A percentile compares a stretch with the other conserved stretches of the same genome.
Conservation (phyloP, 2,113 vertebrate genomes). For the Drymodes brunneopygia region DNA sequence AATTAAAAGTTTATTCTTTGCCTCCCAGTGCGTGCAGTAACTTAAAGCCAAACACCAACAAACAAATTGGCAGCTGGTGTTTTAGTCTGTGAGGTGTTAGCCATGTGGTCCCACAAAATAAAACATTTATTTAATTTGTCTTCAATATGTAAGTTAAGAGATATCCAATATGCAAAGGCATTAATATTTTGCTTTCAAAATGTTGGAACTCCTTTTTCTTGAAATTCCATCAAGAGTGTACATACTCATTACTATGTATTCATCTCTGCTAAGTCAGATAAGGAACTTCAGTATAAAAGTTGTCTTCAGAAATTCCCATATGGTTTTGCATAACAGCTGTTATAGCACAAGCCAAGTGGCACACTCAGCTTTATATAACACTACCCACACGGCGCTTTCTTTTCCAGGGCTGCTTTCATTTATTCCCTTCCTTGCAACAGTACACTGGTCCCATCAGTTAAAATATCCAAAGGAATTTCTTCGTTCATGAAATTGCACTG, state of each 20-base stretch:
- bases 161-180: background rate
- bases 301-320: slow-evolving; percentile 16
- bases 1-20: slow-evolving; percentile 44
- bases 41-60: slow-evolving; percentile 33
- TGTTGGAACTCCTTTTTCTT: background rate
- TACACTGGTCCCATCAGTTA: background rate
- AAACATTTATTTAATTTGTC: slow-evolving; percentile 55
- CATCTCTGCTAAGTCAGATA: background rate
- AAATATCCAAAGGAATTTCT: background rate
- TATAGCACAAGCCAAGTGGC: background rate
- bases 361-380: background rate
- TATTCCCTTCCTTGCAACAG: background rate
- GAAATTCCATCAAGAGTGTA: background rate
- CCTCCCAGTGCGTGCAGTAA: background rate
- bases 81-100: slow-evolving; percentile 28
- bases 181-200: background rate
- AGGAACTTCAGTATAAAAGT: background rate
- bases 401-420: background rate
- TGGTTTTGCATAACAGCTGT: slow-evolving; percentile 10
- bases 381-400: background rate
- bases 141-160: background rate
- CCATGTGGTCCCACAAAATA: slow-evolving; percentile 38
- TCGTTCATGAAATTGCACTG: background rate
- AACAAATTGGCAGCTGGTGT: slow-evolving; percentile 53
- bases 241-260: background rate